Percentiles rank a stretch among this genome's conserved stretches.
Evolutionary conservation across 2,888 invertebrate genomes (phyloP).

Genomic region (Ormyrus labotus): DNA sequence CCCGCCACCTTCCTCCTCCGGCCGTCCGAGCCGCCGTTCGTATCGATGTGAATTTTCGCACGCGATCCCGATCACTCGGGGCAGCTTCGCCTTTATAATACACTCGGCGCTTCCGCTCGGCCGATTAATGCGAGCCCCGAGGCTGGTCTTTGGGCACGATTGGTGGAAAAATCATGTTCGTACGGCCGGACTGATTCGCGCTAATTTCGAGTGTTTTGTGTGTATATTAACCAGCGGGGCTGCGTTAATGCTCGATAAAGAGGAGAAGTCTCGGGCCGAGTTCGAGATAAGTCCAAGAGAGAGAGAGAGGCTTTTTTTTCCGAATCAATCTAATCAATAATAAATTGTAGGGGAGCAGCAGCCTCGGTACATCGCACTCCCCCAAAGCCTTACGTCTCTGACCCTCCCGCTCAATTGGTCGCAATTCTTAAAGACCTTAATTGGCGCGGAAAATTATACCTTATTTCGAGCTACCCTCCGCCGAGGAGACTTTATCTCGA

Average conservation of each 20-base stretch:
- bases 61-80: slow-evolving; percentile 45
- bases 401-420: slow-evolving; percentile 76
- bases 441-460: slow-evolving; percentile 76
- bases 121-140: background rate
- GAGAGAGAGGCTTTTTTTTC: slow-evolving; percentile 53
- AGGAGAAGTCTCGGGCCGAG: slow-evolving; percentile 10
- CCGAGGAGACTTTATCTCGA: slow-evolving; percentile 13
- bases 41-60: slow-evolving; percentile 52
- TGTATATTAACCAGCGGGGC: slow-evolving; percentile 31
- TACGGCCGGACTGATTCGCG: too few relatives aligned
- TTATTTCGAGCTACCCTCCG: slow-evolving; percentile 65
- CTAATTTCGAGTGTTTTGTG: background rate
- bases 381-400: slow-evolving; percentile 72
- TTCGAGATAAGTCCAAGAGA: slow-evolving; percentile 38
- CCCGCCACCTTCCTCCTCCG: background rate
- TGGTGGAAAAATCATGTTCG: too few relatives aligned
- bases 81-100: slow-evolving; percentile 15
- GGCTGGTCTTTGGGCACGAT: too few relatives aligned
- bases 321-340: slow-evolving; percentile 75
- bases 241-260: slow-evolving; percentile 14
- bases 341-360: slow-evolving; percentile 73
- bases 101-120: background rate
- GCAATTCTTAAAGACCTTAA: slow-evolving; percentile 76
- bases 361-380: slow-evolving; percentile 66
- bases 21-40: background rate